Evolutionary conservation across 2,797 vertebrate species (phyloP), one percentile per base, ranked within the genome.

Genomic region (Microctenopoma steveboyesi): DNA sequence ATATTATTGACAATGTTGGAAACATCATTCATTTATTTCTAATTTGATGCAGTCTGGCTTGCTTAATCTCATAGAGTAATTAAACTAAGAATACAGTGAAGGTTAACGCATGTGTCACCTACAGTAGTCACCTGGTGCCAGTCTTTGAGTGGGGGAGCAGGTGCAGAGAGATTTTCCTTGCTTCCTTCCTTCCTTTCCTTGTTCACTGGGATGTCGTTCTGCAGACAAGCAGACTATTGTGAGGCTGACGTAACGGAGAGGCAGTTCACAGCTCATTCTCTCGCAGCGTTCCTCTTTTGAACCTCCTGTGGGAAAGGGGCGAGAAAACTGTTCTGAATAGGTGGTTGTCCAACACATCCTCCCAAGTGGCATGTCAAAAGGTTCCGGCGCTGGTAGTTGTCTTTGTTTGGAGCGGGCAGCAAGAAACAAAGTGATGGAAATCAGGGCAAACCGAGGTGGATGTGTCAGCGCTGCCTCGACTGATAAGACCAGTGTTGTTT

Each of bases 281-380:
- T 69, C 82, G 73, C 74, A 78, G 4, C 68, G 68, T 85, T 85
- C 78, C 75, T 86, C 78, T 82, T 76, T 84, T 86, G 67, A 90
- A 85, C 79, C 81, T 87, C 86, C 82, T 77, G 83, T 86, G 86
- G 86, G 86, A 87, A 87, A 85, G 68, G 66, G 22, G 22, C 22
- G 76, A 76, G 67, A 55, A 50, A 84, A 60, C 33, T 50, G 43
- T 47, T 78, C 66, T 88, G 77, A 88, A 90, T 88, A 74, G 89
- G 81, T 85, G 87, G 76, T 78, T 83, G 82, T 89, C 88, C 59
- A 53, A 82, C 74, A 90, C 85, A 87, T 92, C 89, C 91, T 92
- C 86, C 84, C 76, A 25, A 78, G 83, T 75, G 84, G 85, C 84
- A 74, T 65, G 70, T 87, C 86, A 87, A 78, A 79, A 72, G 50